Evolutionary conservation across 2,888 invertebrate genomes (phyloP).

Genomic region (Nephrocerus scutellatus): DNA sequence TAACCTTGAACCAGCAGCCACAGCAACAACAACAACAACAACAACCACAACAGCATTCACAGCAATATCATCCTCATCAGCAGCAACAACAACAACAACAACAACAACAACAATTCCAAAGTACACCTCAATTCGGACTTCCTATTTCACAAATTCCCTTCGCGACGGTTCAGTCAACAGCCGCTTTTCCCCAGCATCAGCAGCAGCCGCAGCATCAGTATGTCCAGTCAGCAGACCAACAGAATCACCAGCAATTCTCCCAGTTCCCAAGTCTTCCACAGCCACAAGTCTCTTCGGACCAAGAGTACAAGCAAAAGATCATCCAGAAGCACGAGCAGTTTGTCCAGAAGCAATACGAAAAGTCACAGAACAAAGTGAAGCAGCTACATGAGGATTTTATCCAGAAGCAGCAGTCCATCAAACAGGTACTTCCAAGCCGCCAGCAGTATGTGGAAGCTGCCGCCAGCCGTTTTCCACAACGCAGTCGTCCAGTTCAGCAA

Average conservation of each 20-base stretch:
- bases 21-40: constrained; percentile 22
- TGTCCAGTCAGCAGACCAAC: constrained; percentile 26
- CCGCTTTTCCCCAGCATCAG: constrained; percentile 25
- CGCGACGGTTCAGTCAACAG: constrained; percentile 29
- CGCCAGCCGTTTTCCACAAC: constrained; percentile 37
- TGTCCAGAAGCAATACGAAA: constrained; percentile 71
- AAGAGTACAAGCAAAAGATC: constrained; percentile 63
- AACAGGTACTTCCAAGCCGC: constrained; percentile 42
- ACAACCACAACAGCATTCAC: constrained; percentile 24
- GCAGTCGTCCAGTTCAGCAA: constrained; percentile 48
- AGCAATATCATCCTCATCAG: constrained; percentile 13
- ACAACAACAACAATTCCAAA: constrained; percentile 24
- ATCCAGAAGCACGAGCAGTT: constrained; percentile 71
- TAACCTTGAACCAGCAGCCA: constrained; percentile 22
- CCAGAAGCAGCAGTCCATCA: constrained; percentile 62
- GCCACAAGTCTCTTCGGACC: constrained; percentile 47
- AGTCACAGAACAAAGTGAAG: constrained; percentile 68
- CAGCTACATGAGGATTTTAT: constrained; percentile 65
- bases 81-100: constrained; percentile 17
- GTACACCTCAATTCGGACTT: constrained; percentile 36
- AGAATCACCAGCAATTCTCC: constrained; percentile 26
- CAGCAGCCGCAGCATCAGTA: constrained; percentile 16
- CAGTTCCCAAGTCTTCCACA: constrained; percentile 24
- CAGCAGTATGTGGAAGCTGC: constrained; percentile 25
- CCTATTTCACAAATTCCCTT: constrained; percentile 34